Evolutionary conservation across 2,797 vertebrate genomes (phyloP).

Genomic region (Dipus sagitta): DNA sequence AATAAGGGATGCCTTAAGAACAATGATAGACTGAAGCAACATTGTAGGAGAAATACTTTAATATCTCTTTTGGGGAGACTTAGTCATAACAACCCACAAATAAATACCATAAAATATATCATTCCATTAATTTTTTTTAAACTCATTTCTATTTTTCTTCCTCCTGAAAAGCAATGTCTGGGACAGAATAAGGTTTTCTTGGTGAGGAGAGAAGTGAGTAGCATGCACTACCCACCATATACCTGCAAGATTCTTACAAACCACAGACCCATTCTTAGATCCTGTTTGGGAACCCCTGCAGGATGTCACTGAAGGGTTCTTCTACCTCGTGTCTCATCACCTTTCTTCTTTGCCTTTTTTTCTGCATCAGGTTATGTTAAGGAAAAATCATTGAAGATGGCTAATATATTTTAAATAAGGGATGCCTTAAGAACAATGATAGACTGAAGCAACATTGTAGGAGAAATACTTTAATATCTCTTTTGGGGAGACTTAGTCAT

Average conservation of each 20-base stretch:
- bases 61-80: slow-evolving; percentile 15
- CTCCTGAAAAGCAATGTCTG: slow-evolving; percentile 52
- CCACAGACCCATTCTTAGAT: not conserved
- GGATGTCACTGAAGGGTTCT: not conserved
- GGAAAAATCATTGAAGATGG: slow-evolving; percentile 16
- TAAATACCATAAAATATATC: not conserved
- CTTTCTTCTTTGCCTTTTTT: slow-evolving; percentile 52
- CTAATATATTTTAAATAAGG: not conserved
- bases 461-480: slow-evolving; percentile 12
- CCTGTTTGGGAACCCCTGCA: not conserved
- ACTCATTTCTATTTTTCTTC: no score
- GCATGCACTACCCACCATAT: not conserved
- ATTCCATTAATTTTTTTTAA: no score
- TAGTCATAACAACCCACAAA: slow-evolving; percentile 10
- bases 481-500: slow-evolving; percentile 23
- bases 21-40: slow-evolving; percentile 2
- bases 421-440: slow-evolving; percentile 9
- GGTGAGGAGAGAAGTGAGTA: not conserved
- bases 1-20: slow-evolving; percentile 13
- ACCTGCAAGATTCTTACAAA: not conserved
- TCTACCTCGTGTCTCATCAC: not conserved
- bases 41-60: slow-evolving; percentile 2
- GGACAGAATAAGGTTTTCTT: not conserved
- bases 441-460: slow-evolving; percentile 18
- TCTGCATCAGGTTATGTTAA: not conserved